Base-by-base conservation (phyloP, 2,888 invertebrate species). In the Eutolmus rufibarbis region DNA sequence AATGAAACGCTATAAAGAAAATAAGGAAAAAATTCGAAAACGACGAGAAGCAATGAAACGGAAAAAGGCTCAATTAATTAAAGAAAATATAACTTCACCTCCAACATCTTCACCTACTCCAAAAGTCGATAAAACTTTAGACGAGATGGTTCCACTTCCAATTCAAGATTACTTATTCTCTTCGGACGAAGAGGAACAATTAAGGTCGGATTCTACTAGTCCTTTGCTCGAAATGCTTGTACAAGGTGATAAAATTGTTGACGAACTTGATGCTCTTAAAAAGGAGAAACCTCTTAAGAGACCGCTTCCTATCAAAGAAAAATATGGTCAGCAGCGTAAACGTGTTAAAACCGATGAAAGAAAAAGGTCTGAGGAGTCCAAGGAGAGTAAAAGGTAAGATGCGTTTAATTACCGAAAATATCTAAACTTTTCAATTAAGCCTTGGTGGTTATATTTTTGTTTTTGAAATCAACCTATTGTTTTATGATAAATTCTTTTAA, bases 11-110 rank as follows among this genome's bases (percentile, higher is more conserved):
- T 96, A 96, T 92, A 95, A 95, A 91, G 95, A 96, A 90, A 96
- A 96, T 56, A 97, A 97, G 91, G 96, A 97, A 91, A 96, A 96
- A 91, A 92, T 96, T 88, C 94, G 96, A 9, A 94, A 95, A 34
- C 91, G 93, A 19, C 92, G 92, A 87, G 92, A 93, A 88, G 89
- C 91, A 23, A 90, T 90, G 88, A 87, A 89, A 88, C 57, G 89
- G 4, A 88, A 87, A 85, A 85, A 85, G 9, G 31, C 31, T 84
- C 31, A 34, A 43, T 14, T 82, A 5, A 12, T 16, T 23, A 46
- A 76, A 57, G 57, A 87, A 12, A 23, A 23, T 77, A 31, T 46
- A 19, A 51, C n/a, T 43, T 2, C 16, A 8, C 7, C 31, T 19
- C 16, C 37, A 74, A 28, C 19, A 31, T 28, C 37, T 16, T 7